phyloP scores from a whole-genome alignment of 2,888 invertebrate species.

The Limnephilus lunatus region DNA sequence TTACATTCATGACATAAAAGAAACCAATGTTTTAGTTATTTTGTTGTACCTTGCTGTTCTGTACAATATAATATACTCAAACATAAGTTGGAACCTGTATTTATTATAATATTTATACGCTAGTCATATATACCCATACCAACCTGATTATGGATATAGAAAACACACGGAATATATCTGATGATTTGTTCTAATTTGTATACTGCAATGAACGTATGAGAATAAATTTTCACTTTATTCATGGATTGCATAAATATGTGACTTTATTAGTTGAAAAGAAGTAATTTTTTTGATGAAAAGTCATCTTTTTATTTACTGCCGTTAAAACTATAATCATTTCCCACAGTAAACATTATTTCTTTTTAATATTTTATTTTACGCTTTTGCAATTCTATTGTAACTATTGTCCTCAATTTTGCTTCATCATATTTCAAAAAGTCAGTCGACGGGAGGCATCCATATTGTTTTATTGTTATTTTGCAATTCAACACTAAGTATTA shows the following conservation, averaged over 20 bases:
- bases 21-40: background rate
- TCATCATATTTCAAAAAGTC: no score
- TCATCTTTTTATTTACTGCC: background rate
- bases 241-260: background rate
- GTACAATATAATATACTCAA: background rate
- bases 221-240: background rate
- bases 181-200: background rate
- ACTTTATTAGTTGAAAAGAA: no score
- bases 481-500: background rate
- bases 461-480: background rate
- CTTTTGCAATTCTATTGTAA: background rate
- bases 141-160: background rate
- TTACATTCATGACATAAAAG: background rate
- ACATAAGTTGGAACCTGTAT: background rate
- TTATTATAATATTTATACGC: background rate
- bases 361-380: background rate
- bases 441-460: background rate
- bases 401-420: background rate
- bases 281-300: background rate
- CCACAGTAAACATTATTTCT: background rate
- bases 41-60: background rate
- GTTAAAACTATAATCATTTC: background rate
- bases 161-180: background rate
- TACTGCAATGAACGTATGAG: background rate
- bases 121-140: background rate